Evolutionary conservation across 2,113 vertebrate species (phyloP).

Genomic region (Jacana jacana): DNA sequence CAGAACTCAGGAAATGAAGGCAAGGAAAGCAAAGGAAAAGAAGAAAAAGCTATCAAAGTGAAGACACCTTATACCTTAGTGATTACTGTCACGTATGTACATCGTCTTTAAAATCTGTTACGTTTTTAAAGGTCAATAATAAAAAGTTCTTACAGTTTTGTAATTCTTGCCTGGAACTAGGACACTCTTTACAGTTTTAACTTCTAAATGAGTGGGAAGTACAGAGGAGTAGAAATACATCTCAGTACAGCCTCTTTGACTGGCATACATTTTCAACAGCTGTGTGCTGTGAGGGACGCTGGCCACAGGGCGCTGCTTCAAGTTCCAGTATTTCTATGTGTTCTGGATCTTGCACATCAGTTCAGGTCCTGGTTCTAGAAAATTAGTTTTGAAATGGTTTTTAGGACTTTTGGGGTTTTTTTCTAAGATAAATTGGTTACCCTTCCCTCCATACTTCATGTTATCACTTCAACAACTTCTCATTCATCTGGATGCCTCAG

Average conservation of each 20-base stretch:
- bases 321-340: background rate
- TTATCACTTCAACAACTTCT: background rate
- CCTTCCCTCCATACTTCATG: background rate
- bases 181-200: background rate
- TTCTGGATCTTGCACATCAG: background rate
- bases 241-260: background rate
- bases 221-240: background rate
- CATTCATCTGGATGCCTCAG: background rate
- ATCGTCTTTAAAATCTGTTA: background rate
- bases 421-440: background rate
- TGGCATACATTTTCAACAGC: background rate
- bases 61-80: background rate
- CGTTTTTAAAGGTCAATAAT: conserved; percentile 50
- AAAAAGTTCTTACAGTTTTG: conserved; percentile 25
- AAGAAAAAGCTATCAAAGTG: conserved; percentile 65
- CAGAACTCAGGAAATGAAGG: conserved; percentile 66
- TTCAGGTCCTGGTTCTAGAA: background rate
- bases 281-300: background rate
- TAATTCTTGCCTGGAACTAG: conserved; percentile 4
- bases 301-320: background rate
- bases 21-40: conserved; percentile 69
- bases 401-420: background rate
- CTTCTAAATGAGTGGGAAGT: background rate
- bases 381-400: background rate
- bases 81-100: background rate